Conservation (phyloP, 2,113 vertebrate genomes). For the Pithys albifrons region DNA sequence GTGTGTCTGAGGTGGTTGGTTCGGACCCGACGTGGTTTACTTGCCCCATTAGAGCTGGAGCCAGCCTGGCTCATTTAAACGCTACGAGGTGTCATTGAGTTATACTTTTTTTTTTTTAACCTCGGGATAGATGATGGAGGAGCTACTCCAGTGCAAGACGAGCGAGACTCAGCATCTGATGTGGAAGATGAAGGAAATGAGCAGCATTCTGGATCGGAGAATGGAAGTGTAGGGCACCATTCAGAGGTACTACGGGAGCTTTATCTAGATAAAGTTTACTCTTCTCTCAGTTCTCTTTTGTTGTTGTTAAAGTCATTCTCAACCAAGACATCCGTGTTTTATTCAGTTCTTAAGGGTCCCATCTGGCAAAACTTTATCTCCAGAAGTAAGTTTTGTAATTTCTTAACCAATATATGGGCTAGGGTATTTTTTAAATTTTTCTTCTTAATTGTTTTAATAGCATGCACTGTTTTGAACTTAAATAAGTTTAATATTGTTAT, state of each 20-base stretch:
- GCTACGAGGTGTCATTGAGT: neutral
- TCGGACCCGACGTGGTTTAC: neutral
- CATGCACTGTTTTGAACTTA: neutral
- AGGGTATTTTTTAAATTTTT: neutral
- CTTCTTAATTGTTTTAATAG: neutral
- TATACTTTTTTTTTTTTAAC: slow-evolving; percentile 18
- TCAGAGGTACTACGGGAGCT: slow-evolving; percentile 81
- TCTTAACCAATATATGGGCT: neutral
- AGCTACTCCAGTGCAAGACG: slow-evolving; percentile 94
- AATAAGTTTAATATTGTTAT: neutral
- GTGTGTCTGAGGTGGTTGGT: fast-evolving
- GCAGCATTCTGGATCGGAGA: slow-evolving; percentile 79
- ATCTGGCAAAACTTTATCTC: neutral
- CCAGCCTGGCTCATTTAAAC: neutral
- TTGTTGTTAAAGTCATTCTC: neutral
- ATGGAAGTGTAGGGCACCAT: slow-evolving; percentile 77
- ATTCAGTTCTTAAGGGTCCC: neutral
- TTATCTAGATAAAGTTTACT: neutral
- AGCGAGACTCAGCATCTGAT: slow-evolving; percentile 88
- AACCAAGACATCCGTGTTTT: neutral
- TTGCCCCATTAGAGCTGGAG: neutral
- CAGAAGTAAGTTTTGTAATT: neutral
- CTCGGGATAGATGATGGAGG: slow-evolving; percentile 90
- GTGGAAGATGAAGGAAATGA: slow-evolving; percentile 83
- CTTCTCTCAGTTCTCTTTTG: neutral